phyloP scores from a whole-genome alignment of 2,113 vertebrate species.

The Psilopogon haemacephalus region DNA sequence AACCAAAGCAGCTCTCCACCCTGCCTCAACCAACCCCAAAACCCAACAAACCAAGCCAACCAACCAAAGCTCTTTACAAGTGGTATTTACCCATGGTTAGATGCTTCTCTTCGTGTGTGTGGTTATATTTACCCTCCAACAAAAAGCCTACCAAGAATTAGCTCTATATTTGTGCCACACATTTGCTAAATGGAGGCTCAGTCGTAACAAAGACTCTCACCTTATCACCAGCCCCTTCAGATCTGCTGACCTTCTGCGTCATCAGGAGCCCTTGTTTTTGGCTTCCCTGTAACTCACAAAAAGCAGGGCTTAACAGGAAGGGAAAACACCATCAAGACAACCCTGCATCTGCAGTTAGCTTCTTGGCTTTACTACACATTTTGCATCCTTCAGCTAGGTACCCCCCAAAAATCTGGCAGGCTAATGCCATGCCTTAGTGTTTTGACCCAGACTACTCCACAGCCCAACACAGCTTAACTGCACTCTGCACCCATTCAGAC shows the following conservation, averaged over 20 bases:
- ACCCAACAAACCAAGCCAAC: background rate
- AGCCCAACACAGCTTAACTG: background rate
- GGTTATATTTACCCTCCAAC: background rate
- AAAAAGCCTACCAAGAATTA: background rate
- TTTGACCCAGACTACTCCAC: background rate
- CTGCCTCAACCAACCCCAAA: too few relatives aligned
- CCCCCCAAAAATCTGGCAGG: background rate
- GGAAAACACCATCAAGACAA: background rate
- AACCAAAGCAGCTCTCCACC: too few relatives aligned
- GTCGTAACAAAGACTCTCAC: background rate
- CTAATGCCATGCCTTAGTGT: background rate
- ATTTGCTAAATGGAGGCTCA: background rate
- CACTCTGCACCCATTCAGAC: too few relatives aligned
- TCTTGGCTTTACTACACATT: background rate
- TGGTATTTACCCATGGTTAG: background rate
- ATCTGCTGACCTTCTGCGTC: background rate
- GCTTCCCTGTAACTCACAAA: background rate
- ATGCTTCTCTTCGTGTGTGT: background rate
- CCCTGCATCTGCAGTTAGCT: background rate
- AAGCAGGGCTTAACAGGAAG: background rate
- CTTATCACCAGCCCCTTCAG: background rate
- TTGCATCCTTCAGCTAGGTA: too few relatives aligned
- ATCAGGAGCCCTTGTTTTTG: background rate
- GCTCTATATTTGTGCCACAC: background rate
- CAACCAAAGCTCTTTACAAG: background rate